Evolutionary conservation across 2,888 invertebrate genomes (phyloP).

Genomic region (Iselma pallidipennis): DNA sequence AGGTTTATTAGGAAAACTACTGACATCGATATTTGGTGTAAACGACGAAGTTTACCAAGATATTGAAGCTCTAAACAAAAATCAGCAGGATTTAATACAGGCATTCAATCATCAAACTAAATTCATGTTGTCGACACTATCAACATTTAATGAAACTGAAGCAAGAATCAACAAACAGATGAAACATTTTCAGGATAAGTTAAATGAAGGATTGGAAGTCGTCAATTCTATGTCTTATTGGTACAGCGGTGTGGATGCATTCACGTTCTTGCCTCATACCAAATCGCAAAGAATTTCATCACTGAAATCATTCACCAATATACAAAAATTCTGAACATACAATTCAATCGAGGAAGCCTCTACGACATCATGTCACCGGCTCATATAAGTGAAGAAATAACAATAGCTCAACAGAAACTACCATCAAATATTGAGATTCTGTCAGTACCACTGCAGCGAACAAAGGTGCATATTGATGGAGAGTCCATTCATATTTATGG

Average conservation of each 20-base stretch:
- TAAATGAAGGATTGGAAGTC: no score
- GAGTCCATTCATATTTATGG: no score
- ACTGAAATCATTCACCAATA: no score
- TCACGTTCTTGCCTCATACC: no score
- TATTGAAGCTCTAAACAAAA: conserved; percentile 9
- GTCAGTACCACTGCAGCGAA: no score
- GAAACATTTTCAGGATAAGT: no score
- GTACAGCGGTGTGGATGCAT: no score
- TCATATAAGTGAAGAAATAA: background rate
- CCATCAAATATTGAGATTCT: background rate
- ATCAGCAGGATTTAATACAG: conserved; percentile 8
- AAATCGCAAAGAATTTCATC: no score
- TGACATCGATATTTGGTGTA: conserved; percentile 14
- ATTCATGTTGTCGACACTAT: background rate
- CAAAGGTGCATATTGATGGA: no score
- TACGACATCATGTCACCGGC: conserved; percentile 2
- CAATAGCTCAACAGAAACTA: background rate
- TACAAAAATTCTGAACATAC: background rate
- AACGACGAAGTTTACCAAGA: conserved; percentile 14
- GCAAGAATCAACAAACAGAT: background rate
- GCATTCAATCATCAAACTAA: conserved; percentile 10
- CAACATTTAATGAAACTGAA: conserved; percentile 13
- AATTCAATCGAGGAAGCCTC: background rate
- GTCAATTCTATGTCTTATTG: no score
- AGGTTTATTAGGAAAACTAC: conserved; percentile 6